Conservation (phyloP, 2,888 invertebrate species). For the Caenorhabditis sp. region DNA sequence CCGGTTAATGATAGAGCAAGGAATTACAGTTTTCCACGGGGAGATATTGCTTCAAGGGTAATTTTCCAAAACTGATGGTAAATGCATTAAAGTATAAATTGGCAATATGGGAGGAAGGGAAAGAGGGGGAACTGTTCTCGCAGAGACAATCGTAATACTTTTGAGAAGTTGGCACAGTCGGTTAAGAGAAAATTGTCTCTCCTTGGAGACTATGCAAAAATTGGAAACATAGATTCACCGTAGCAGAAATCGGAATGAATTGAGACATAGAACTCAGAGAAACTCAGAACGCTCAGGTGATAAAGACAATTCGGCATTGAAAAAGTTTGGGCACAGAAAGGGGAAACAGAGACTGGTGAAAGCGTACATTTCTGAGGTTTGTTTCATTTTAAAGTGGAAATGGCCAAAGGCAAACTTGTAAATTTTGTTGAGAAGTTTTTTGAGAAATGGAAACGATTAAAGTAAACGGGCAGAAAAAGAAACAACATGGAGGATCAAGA, state of each 20-base stretch:
- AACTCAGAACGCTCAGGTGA: constrained; percentile 47
- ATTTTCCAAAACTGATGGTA: neutral
- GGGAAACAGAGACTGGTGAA: neutral
- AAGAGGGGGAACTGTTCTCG: constrained; percentile 52
- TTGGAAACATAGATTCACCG: constrained; percentile 62
- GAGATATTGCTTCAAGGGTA: constrained; percentile 33
- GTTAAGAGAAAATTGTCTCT: neutral
- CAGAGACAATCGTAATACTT: constrained; percentile 13
- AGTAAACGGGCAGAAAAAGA: neutral
- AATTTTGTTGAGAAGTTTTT: constrained; percentile 25
- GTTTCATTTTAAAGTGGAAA: neutral
- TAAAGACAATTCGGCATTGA: constrained; percentile 33
- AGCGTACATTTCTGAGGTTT: constrained; percentile 36
- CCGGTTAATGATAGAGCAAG: constrained; percentile 13
- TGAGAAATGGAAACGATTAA: constrained; percentile 1
- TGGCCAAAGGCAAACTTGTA: constrained; percentile 51
- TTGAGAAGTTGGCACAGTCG: neutral
- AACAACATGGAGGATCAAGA: constrained; percentile 25
- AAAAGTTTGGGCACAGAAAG: constrained; percentile 31
- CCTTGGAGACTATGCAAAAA: constrained; percentile 6
- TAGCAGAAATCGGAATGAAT: constrained; percentile 62
- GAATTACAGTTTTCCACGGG: neutral
- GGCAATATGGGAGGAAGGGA: too few species aligned
- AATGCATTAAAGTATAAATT: neutral
- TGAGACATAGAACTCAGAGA: constrained; percentile 52